Evolutionary conservation across 2,888 invertebrate genomes (phyloP).

Genomic region (Perdita meconis): DNA sequence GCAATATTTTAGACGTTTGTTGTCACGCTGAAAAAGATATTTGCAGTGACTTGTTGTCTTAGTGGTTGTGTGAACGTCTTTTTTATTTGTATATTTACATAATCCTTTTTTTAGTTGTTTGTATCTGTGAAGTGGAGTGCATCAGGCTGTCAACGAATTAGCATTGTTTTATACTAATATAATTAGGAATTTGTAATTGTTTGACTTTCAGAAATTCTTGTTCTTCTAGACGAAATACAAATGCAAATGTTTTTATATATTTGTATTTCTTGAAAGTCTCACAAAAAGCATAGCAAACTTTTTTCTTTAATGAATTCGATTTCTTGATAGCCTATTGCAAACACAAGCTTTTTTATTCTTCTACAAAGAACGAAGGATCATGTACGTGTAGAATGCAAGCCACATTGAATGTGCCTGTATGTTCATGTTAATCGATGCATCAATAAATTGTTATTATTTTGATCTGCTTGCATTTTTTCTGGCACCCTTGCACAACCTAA

Average conservation of each 20-base stretch:
- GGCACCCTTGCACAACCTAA: conserved; percentile 68
- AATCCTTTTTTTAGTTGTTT: not conserved
- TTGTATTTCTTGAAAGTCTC: not conserved
- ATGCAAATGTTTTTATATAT: too few species aligned
- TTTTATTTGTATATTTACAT: conserved; percentile 16
- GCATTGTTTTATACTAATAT: not conserved
- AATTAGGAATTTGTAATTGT: not conserved
- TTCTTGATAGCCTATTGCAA: conserved; percentile 21
- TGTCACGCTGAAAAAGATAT: conserved; percentile 6
- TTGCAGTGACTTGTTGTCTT: conserved; percentile 14
- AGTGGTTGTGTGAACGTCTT: conserved; percentile 7
- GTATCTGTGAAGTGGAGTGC: not conserved
- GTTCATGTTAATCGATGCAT: conserved; percentile 79
- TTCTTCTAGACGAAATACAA: not conserved
- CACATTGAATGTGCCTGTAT: conserved; percentile 77
- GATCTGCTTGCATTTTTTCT: conserved; percentile 78
- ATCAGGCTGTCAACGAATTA: conserved; percentile 5
- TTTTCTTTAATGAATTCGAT: not conserved
- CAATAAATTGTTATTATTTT: conserved; percentile 82
- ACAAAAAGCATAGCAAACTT: not conserved
- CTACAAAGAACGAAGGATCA: conserved; percentile 22
- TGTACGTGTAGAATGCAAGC: conserved; percentile 53
- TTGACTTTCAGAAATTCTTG: too few species aligned
- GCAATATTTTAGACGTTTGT: conserved; percentile 24
- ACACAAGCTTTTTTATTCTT: not conserved